A percentile compares a stretch with the other conserved stretches of the same genome.
Conservation (phyloP, 2,888 invertebrate genomes). For the Conchocele bisecta region DNA sequence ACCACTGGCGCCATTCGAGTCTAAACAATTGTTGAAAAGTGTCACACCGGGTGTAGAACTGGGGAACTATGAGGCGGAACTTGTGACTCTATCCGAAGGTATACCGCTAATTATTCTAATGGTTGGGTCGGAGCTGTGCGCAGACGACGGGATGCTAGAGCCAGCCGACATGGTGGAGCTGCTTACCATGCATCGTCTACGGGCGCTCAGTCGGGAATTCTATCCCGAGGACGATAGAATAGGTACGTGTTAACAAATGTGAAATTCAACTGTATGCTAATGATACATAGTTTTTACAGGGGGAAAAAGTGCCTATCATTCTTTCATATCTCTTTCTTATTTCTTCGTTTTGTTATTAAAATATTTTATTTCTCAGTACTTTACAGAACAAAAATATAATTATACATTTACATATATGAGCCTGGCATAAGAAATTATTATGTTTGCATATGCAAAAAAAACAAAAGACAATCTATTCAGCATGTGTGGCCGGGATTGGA, state of each 20-base stretch:
- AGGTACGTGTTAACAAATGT: slow-evolving; percentile 1
- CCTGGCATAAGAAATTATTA: too few relatives aligned
- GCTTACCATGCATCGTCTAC: background rate
- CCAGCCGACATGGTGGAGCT: slow-evolving; percentile 2
- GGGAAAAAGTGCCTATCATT: too few relatives aligned
- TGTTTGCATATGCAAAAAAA: too few relatives aligned
- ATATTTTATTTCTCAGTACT: too few relatives aligned
- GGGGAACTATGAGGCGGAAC: slow-evolving; percentile 44
- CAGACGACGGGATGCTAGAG: background rate
- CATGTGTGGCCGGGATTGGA: too few relatives aligned
- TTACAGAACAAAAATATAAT: too few relatives aligned
- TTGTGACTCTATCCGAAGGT: slow-evolving; percentile 57
- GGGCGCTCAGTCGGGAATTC: background rate
- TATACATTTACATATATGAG: too few relatives aligned
- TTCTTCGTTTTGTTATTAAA: too few relatives aligned
- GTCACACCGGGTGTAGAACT: slow-evolving; percentile 48
- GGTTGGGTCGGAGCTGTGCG: background rate
- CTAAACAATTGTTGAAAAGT: slow-evolving; percentile 39
- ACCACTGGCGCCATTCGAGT: slow-evolving; percentile 40
- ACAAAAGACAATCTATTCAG: too few relatives aligned
- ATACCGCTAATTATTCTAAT: slow-evolving; percentile 1
- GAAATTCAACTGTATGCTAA: too few relatives aligned
- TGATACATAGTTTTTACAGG: too few relatives aligned
- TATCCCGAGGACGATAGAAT: background rate
- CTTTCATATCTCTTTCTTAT: too few relatives aligned